phyloP scores from a whole-genome alignment of 2,888 invertebrate species.

The Antitype chi region DNA sequence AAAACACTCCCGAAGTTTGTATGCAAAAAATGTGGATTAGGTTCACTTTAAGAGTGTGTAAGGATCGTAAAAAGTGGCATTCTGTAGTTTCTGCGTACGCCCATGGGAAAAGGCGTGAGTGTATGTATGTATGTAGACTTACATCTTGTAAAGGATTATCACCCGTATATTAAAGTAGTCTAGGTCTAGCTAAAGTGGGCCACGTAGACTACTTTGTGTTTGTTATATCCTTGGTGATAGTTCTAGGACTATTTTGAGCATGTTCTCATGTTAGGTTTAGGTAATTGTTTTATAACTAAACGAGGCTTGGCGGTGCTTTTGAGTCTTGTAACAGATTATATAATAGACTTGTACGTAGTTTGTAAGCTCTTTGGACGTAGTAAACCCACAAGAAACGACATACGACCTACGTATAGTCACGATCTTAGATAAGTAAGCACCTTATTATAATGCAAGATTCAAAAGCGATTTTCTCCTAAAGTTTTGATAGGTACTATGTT shows the following conservation, averaged over 20 bases:
- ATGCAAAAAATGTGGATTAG: too few relatives aligned
- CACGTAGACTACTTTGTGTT: background rate
- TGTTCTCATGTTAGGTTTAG: background rate
- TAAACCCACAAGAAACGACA: background rate
- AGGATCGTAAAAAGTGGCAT: too few relatives aligned
- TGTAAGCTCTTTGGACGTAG: background rate
- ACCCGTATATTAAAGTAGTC: background rate
- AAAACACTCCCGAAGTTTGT: too few relatives aligned
- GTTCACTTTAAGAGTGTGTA: too few relatives aligned
- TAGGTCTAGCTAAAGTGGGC: background rate
- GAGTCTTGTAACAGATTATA: conserved; percentile 1
- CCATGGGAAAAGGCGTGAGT: too few relatives aligned
- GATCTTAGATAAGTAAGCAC: background rate
- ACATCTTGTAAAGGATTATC: background rate
- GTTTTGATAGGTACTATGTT: background rate
- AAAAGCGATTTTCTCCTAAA: background rate
- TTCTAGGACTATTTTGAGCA: background rate
- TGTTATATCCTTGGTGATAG: conserved; percentile 10
- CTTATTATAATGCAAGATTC: background rate
- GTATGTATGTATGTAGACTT: too few relatives aligned
- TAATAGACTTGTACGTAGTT: conserved; percentile 22
- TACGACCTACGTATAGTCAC: background rate
- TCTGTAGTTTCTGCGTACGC: too few relatives aligned
- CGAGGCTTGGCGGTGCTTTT: background rate
- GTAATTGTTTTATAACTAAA: conserved; percentile 41